Evolutionary conservation across 2,113 vertebrate genomes (phyloP), one percentile per base, ranked within the genome.

Genomic region (Megaceryle maxima): DNA sequence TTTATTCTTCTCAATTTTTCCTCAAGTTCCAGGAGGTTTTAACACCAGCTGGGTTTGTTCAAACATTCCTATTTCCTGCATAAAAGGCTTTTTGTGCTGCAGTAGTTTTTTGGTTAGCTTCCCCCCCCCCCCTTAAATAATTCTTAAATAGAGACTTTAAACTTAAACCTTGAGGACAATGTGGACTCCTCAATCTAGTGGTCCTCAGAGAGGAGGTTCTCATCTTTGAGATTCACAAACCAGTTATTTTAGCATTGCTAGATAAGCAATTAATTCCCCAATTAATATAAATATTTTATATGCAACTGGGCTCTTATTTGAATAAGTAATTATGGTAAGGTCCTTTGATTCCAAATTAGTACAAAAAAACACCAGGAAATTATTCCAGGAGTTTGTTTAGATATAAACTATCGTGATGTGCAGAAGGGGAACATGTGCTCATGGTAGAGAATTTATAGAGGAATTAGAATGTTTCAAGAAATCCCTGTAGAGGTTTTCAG

Each of bases 191-290:
- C 22, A 4, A 46, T 35, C 56, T 5, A 69, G 62, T 7, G 29
- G 24, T 31, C 95, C 85, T 90, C 35, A 20, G 94, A 78, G 93
- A 85, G 67, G 26, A n/a, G 1, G 0, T 33, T 87, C 74, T 73
- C 81, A 13, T 39, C 70, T 24, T 35, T 7, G 44, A 92, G 70
- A 68, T 76, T 11, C 79, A 16, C 6, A 5, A 33, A 93, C 56
- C 0, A 1, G 51, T n/a, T 70, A 66, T 39, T 94, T 76, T 13
- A 91, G 70, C 78, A 33, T 6, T 62, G 44, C 15, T 50, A 86
- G 88, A 94, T 69, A 77, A 88, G 86, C 75, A 90, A 77, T 94
- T 94, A 93, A 96, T 75, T 88, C 94, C 84, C 85, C 88, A 76
- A 88, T 83, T 95, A 95, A 88, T 86, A 63, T 17, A 90, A 94